Conservation (phyloP, 2,888 invertebrate genomes). For the Cephalotes varians region DNA sequence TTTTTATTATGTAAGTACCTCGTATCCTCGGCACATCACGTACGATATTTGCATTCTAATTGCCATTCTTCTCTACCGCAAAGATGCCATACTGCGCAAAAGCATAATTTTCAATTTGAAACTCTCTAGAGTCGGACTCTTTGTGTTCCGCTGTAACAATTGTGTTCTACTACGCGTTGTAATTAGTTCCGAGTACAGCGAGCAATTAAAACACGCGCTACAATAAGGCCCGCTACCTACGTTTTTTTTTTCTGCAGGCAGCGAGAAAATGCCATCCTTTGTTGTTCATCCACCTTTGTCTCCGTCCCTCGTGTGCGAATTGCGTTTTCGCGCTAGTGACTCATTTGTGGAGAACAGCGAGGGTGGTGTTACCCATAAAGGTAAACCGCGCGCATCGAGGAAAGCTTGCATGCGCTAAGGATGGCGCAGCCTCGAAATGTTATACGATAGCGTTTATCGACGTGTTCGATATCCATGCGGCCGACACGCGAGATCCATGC, state of each 20-base stretch:
- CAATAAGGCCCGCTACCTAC: slow-evolving; percentile 41
- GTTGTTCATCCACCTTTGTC: slow-evolving; percentile 52
- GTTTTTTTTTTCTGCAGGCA: slow-evolving; percentile 20
- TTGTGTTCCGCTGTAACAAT: slow-evolving; percentile 9
- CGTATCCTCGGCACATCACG: background rate
- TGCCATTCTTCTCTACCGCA: slow-evolving; percentile 11
- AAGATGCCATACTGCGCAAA: slow-evolving; percentile 10
- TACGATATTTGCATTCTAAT: slow-evolving; percentile 20
- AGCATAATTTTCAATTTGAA: slow-evolving; percentile 44
- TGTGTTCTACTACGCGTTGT: slow-evolving; percentile 29
- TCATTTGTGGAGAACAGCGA: slow-evolving; percentile 15
- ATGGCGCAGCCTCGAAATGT: background rate
- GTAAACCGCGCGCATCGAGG: background rate
- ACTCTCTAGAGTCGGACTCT: slow-evolving; percentile 28
- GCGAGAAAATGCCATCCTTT: slow-evolving; percentile 58
- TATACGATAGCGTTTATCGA: slow-evolving; percentile 42
- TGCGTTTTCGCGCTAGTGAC: slow-evolving; percentile 33
- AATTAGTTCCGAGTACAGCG: slow-evolving; percentile 45
- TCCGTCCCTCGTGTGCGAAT: slow-evolving; percentile 4
- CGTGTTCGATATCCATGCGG: slow-evolving; percentile 20
- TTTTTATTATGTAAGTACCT: background rate
- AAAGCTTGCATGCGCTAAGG: slow-evolving; percentile 4
- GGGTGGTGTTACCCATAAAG: background rate
- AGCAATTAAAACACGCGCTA: slow-evolving; percentile 62
- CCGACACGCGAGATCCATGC: slow-evolving; percentile 43